phyloP scores from a whole-genome alignment of 2,888 invertebrate species.

The Tetheella fluctuosa region DNA sequence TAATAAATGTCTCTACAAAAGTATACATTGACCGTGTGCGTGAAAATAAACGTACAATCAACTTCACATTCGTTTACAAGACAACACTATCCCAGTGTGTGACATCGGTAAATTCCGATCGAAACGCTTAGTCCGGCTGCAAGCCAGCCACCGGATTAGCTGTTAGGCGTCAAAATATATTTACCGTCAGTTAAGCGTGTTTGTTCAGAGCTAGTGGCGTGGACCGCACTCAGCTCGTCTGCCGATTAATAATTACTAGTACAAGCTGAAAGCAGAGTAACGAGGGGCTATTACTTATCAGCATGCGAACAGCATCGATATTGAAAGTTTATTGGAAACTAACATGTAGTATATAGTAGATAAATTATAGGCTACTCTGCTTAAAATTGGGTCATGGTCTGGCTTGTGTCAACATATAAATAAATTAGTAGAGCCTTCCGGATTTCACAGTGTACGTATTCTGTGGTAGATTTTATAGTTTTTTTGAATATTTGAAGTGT shows the following conservation, averaged over 20 bases:
- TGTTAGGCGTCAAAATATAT: slow-evolving; percentile 6
- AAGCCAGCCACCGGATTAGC: background rate
- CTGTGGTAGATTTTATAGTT: too few relatives aligned
- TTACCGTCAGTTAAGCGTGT: slow-evolving; percentile 8
- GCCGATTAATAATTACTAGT: slow-evolving; percentile 7
- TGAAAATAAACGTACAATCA: background rate
- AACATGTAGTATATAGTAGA: background rate
- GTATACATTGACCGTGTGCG: too few relatives aligned
- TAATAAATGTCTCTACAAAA: too few relatives aligned
- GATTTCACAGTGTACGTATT: too few relatives aligned
- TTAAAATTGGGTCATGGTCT: background rate
- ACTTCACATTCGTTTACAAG: background rate
- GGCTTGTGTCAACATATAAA: background rate
- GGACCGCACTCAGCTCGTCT: slow-evolving; percentile 3
- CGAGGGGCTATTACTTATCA: slow-evolving; percentile 1
- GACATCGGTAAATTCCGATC: background rate
- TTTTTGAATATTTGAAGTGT: too few relatives aligned
- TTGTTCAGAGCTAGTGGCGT: background rate
- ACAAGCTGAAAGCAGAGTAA: slow-evolving; percentile 2
- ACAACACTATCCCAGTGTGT: background rate
- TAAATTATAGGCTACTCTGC: background rate
- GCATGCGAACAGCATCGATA: background rate
- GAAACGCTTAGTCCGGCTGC: background rate
- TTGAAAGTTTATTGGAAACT: slow-evolving; percentile 1
- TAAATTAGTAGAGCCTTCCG: too few relatives aligned